Evolutionary conservation across 1,140 invertebrate species (phyloP), one percentile per base, ranked within the genome.

Genomic region (Drosophila mauritiana): DNA sequence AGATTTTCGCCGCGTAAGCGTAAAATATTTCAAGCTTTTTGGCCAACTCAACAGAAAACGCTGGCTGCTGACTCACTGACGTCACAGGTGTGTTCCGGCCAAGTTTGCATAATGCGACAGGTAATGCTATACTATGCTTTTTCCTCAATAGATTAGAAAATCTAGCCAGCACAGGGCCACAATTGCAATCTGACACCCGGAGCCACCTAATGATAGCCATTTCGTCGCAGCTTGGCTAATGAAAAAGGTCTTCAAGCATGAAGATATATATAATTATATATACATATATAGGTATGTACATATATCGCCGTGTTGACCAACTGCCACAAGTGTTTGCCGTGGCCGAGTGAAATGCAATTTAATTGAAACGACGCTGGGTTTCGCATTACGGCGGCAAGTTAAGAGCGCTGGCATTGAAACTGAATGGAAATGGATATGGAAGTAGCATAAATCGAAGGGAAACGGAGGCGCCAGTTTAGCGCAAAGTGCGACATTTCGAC

Each of bases 321-420:
- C 43, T 49, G 73, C 73, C 61, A 76, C 73, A 74, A 73, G 70
- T 76, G 72, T 58, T 76, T 67, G 73, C 55, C 52, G 48, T 73
- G 22, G 73, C 54, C 46, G 55, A 57, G 37, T 20, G 57, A 69
- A 80, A 75, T 81, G 80, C 80, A 84, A 84, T 84, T 88, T 72
- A 74, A 86, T 86, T 79, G 80, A 86, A 82, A 67, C 55, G 37
- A 62, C 25, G 67, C 48, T 59, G 57, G 65, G 56, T 79, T 54
- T 86, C 83, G 54, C 62, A 78, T 86, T 86, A 78, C 82, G 20
- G 37, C 49, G 52, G 34, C 46, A 36, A 54, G 62, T 54, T 40
- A 49, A 48, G 34, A 55, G 72, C 52, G 52, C 43, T 67, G 36
- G 51, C 52, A 63, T 59, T 57, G 52, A 51, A 62, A 63, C 31